Evolutionary conservation across 2,113 vertebrate species (phyloP).

Genomic region (Calidris pugnax): DNA sequence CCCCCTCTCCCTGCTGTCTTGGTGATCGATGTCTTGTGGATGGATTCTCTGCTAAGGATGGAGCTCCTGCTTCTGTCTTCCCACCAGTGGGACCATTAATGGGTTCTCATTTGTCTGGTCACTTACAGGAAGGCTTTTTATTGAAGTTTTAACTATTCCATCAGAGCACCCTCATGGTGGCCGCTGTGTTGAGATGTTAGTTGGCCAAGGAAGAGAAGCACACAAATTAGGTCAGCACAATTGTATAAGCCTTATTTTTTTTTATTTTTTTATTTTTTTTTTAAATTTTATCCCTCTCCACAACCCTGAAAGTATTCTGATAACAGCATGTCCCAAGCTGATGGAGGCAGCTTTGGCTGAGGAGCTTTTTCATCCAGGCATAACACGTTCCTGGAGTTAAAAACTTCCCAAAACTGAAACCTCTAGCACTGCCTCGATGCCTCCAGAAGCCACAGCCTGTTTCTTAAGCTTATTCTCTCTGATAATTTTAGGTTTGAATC

Average conservation of each 20-base stretch:
- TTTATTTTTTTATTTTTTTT: not conserved
- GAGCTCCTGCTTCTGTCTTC: not conserved
- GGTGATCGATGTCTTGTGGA: fast-evolving
- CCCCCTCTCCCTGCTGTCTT: too few relatives aligned
- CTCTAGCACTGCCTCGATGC: not conserved
- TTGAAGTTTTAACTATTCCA: not conserved
- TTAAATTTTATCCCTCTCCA: not conserved
- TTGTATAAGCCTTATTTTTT: not conserved
- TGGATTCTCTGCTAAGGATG: not conserved
- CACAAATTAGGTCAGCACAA: too few relatives aligned
- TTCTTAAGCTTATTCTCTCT: not conserved
- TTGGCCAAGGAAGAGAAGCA: not conserved
- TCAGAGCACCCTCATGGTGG: not conserved
- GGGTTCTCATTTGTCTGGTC: not conserved
- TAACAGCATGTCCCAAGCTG: not conserved
- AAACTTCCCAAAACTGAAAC: not conserved
- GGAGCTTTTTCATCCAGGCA: not conserved
- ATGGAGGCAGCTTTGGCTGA: not conserved
- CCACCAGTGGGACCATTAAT: not conserved
- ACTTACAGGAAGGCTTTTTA: not conserved
- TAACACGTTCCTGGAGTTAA: not conserved
- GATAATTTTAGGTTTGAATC: not conserved
- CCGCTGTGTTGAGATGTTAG: not conserved
- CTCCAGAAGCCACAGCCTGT: not conserved
- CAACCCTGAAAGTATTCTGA: too few relatives aligned